Base-by-base conservation (phyloP, 2,888 invertebrate genomes). In the Conistra vaccinii region DNA sequence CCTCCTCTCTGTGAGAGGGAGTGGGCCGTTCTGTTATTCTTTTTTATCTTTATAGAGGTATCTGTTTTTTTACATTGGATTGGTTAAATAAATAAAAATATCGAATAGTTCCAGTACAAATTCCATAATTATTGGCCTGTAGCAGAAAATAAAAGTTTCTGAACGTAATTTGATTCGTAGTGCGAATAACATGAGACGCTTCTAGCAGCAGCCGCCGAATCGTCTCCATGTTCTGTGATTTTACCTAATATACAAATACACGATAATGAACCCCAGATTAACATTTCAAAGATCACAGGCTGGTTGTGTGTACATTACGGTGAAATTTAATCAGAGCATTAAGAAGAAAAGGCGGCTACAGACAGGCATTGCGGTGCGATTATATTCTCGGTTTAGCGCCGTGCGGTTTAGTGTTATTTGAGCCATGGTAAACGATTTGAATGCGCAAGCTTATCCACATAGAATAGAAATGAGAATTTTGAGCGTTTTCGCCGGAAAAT, bases 291-390 rank as follows among this genome's bases (percentile, higher is more conserved):
- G 57, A 80, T 79, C 75, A 75, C 60, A 79, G 35, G 55, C 48
- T 42, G 14, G 7, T 57, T 20, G 55, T 77, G 55, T 39, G 66
- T 69, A 61, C 68, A 69, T 58, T 58, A 42, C 51, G 60, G 70
- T 35, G 12, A 58, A 67, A 81, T 70, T 57, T 68, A 81, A 80
- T 77, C n/a, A n/a, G n/a, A n/a, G n/a, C n/a, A n/a, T n/a, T n/a
- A n/a, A 39, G 39, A 23, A n/a, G 29, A 51, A 51, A 81, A 77
- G 65, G 82, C 35, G 17, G 14, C 17, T 77, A 12, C 55, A 80
- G 78, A 77, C 63, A 23, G 14, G n/a, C 42, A 3, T 42, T 55
- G 78, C 65, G 65, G 58, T 76, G 69, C 78, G 68, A 58, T 82
- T 73, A 61, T 81, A 51, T n/a, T 23, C 20, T 35, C 55, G 48